Evolutionary conservation across 2,888 invertebrate genomes (phyloP), one percentile per base, ranked within the genome.

Genomic region (Andrena fulva): DNA sequence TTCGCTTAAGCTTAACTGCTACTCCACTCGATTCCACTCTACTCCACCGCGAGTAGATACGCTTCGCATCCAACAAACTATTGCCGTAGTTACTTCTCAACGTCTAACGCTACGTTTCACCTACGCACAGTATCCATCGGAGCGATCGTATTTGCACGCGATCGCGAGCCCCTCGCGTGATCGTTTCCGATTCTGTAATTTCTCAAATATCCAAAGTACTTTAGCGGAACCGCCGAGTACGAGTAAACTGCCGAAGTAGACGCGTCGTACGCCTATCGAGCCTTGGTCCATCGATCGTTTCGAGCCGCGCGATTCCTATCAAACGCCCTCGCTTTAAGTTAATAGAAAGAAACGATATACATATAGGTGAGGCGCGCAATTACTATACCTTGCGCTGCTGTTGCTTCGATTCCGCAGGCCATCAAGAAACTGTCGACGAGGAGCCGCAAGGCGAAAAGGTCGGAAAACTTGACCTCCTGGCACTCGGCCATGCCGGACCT

Each of bases 341-440:
- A 42, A 42, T 42, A 42, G 42, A 16, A 42, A 42, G 42, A 42
- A 16, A 16, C 16, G 12, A 42, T 16, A 0, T 42, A 42, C 1
- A 0, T 16, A 0, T 16, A 16, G 12, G 16, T 5, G 1, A 12
- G 16, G 4, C 1, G 16, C 0, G 7, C 16, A 5, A 35, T n/a
- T 24, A 24, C 4, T 54, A 27, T 52, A 54, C 27, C 2, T 5
- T 16, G n/a, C 10, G 7, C 29, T 8, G 4, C 29, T 24, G 66
- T 67, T 75, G 27, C 42, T 79, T 85, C 56, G 42, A 52, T 66
- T 78, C 62, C 63, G 33, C 81, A 93, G 93, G 93, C 92, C n/a
- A 91, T 93, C 74, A 93, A 93, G 84, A 93, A 92, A 80, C 76
- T 93, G 68, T 93, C 93, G 35, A 93, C 91, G 48, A 91, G 86